phyloP scores from a whole-genome alignment of 1,140 invertebrate genomes.

The Trichonephila clavata region DNA sequence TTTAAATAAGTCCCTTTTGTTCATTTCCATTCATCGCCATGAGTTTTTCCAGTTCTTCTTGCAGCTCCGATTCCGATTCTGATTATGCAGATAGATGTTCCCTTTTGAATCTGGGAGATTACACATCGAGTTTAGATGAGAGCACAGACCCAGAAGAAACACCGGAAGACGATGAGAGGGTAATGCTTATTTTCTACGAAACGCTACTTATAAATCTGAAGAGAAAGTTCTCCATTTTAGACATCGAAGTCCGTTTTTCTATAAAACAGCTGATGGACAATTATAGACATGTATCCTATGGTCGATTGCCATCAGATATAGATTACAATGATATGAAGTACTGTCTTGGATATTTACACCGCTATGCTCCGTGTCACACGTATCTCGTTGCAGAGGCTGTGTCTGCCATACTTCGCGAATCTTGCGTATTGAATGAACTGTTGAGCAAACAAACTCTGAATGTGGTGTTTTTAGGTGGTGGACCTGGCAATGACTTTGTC shows the following conservation, averaged over 20 bases:
- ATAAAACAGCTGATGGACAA: not conserved
- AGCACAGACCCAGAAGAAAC: too few species aligned
- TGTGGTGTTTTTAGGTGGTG: conserved; percentile 1
- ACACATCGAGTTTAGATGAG: too few species aligned
- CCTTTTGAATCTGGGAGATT: too few species aligned
- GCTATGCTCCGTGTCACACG: conserved; percentile 4
- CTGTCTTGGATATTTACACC: conserved; percentile 16
- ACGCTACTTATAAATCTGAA: not conserved
- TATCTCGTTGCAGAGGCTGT: not conserved
- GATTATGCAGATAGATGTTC: too few species aligned
- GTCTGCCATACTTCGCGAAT: not conserved
- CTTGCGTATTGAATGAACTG: not conserved
- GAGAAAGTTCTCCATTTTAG: not conserved
- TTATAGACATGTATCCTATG: not conserved
- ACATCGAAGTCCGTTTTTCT: not conserved
- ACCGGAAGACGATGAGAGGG: too few species aligned
- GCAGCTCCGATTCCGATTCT: too few species aligned
- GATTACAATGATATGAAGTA: not conserved
- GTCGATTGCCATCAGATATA: not conserved
- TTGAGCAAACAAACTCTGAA: not conserved
- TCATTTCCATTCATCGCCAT: too few species aligned
- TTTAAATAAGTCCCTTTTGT: too few species aligned
- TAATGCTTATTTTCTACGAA: not conserved
- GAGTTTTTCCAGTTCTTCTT: too few species aligned
- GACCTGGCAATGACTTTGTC: conserved; percentile 25